Conservation (phyloP, 2,888 invertebrate genomes). For the Coelinius sp. region DNA sequence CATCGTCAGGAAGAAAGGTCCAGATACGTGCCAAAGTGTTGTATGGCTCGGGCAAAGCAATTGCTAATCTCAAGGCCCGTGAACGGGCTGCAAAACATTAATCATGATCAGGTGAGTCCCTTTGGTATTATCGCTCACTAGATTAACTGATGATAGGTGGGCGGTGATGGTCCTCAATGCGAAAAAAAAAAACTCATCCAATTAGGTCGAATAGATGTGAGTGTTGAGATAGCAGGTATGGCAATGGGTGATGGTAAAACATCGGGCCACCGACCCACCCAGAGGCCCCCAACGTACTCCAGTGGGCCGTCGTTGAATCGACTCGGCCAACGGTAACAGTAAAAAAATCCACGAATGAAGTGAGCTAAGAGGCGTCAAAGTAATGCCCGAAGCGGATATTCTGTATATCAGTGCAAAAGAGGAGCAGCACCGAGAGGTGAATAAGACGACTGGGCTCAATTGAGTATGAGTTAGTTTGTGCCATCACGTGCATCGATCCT, state of each 20-base stretch:
- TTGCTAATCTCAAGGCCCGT: conserved; percentile 64
- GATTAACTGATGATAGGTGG: not conserved
- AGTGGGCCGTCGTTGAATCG: not conserved
- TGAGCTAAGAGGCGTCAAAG: conserved; percentile 47
- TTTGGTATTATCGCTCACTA: not conserved
- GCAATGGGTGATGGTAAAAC: not conserved
- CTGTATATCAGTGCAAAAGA: conserved; percentile 16
- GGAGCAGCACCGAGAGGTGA: conserved; percentile 3
- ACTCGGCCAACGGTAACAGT: conserved; percentile 43
- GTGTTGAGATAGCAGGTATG: not conserved
- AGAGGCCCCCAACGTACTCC: not conserved
- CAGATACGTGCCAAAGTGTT: conserved; percentile 66
- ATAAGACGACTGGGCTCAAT: conserved; percentile 61
- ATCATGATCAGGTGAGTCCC: conserved; percentile 30
- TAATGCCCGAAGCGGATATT: conserved; percentile 47
- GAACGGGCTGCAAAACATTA: conserved; percentile 64
- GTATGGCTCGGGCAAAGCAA: conserved; percentile 65
- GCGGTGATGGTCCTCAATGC: not conserved
- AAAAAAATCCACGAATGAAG: conserved; percentile 47
- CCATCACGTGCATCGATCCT: conserved; percentile 54
- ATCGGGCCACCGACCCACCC: conserved; percentile 35
- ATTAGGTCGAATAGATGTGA: not conserved
- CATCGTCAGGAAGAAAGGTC: conserved; percentile 52
- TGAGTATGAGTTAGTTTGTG: conserved; percentile 59
- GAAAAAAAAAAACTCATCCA: not conserved